A percentile compares a stretch with the other conserved stretches of the same genome.
phyloP scores from a whole-genome alignment of 2,113 vertebrate species.

The Myxocyprinus asiaticus region DNA sequence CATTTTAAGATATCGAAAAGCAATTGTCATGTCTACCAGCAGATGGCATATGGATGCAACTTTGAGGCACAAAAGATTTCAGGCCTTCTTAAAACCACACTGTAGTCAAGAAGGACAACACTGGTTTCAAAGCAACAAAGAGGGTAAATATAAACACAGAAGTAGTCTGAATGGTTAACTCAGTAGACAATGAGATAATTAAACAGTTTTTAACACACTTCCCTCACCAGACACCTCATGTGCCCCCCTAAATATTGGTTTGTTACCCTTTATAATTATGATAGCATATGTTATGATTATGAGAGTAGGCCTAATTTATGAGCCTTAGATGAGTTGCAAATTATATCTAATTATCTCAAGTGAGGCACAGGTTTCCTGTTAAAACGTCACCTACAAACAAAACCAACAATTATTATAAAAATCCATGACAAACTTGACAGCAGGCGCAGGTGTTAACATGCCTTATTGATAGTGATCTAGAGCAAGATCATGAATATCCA shows the following conservation, averaged over 20 bases:
- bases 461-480: neutral
- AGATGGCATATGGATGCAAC: neutral
- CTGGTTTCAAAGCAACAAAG: neutral
- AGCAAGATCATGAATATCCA: neutral
- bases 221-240: too few species aligned
- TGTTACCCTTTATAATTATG: neutral
- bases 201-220: too few species aligned
- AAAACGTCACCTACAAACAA: neutral
- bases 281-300: neutral
- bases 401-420: neutral
- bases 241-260: too few species aligned
- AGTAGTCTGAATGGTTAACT: neutral
- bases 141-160: neutral
- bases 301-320: neutral
- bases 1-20: neutral
- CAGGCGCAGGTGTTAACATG: neutral
- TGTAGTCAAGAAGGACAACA: neutral
- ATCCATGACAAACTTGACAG: neutral
- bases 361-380: neutral
- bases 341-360: neutral
- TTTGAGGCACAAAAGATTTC: neutral
- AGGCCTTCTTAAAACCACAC: neutral
- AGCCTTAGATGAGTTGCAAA: slow-evolving; percentile 2
- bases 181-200: neutral
- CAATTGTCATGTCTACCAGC: neutral